Evolutionary conservation across 2,888 invertebrate species (phyloP).

Genomic region (Iphiclides podalirius): DNA sequence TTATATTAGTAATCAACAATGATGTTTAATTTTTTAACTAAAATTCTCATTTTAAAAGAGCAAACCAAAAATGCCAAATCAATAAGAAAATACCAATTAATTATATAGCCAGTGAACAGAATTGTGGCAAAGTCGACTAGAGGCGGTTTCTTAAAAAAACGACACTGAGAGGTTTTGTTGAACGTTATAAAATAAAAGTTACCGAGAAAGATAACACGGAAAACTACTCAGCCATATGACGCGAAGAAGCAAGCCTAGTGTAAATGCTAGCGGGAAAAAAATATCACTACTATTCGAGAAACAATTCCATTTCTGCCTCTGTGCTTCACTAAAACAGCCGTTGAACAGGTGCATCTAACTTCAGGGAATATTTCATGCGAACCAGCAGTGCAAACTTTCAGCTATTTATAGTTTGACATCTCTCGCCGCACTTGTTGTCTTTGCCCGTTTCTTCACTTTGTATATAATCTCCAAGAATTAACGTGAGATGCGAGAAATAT

Average conservation of each 20-base stretch:
- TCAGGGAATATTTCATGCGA: constrained; percentile 31
- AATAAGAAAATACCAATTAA: no score
- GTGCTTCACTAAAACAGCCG: not conserved
- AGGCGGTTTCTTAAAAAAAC: no score
- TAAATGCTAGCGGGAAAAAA: not conserved
- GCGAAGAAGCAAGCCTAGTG: not conserved
- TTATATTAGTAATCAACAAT: no score
- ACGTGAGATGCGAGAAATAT: not conserved
- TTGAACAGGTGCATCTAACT: constrained; percentile 10
- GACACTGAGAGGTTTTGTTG: no score
- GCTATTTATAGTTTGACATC: constrained; percentile 37
- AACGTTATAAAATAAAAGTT: not conserved
- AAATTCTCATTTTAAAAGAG: no score
- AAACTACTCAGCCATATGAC: no score
- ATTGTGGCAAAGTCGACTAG: no score
- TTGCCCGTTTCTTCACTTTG: not conserved
- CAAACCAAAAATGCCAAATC: no score
- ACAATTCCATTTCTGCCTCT: not conserved
- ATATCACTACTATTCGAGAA: not conserved
- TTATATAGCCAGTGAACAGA: no score
- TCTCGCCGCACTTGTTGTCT: not conserved
- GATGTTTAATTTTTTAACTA: no score
- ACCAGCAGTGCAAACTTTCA: constrained; percentile 43
- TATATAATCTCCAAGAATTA: not conserved
- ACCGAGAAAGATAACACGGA: no score